These are phyloP conservation scores for Rhyacophila brunnea DNA, from an alignment of 1,140 invertebrate genomes.

Conservation along the genomic window DNA sequence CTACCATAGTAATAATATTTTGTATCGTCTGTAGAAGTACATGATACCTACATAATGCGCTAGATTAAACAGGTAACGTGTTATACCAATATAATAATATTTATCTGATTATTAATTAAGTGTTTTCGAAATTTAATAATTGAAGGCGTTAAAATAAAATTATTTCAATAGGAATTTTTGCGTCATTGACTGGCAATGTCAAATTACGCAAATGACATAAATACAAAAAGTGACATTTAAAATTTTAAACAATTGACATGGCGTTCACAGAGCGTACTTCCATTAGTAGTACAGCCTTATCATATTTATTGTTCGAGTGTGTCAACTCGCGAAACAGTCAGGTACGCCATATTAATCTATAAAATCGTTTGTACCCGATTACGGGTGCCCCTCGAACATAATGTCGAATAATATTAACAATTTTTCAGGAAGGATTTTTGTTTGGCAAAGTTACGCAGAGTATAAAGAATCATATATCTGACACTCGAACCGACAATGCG, in stretches of 20 bases:
- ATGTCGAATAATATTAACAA: background rate
- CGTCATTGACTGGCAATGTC: too few species aligned
- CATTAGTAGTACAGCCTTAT: constrained; percentile 59
- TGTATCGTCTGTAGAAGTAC: too few species aligned
- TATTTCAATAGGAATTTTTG: too few species aligned
- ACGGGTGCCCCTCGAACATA: background rate
- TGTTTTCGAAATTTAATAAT: too few species aligned
- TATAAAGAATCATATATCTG: constrained; percentile 65
- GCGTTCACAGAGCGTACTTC: constrained; percentile 51
- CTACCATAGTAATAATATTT: too few species aligned
- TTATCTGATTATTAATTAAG: too few species aligned
- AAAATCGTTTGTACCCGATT: background rate
- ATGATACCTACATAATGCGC: too few species aligned
- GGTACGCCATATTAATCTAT: constrained; percentile 42
- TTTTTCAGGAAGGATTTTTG: constrained; percentile 64
- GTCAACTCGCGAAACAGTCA: constrained; percentile 56
- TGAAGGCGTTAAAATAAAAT: too few species aligned
- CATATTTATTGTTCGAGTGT: constrained; percentile 64
- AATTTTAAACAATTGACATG: constrained; percentile 39
- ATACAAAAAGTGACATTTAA: too few species aligned
- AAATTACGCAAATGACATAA: too few species aligned
- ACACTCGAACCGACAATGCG: constrained; percentile 60
- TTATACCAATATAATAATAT: too few species aligned
- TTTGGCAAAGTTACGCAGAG: constrained; percentile 59
- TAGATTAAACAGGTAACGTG: too few species aligned